These are phyloP conservation scores for Thryonomys swinderianus DNA, from an alignment of 2,113 vertebrate species.

Conservation along the genomic window DNA sequence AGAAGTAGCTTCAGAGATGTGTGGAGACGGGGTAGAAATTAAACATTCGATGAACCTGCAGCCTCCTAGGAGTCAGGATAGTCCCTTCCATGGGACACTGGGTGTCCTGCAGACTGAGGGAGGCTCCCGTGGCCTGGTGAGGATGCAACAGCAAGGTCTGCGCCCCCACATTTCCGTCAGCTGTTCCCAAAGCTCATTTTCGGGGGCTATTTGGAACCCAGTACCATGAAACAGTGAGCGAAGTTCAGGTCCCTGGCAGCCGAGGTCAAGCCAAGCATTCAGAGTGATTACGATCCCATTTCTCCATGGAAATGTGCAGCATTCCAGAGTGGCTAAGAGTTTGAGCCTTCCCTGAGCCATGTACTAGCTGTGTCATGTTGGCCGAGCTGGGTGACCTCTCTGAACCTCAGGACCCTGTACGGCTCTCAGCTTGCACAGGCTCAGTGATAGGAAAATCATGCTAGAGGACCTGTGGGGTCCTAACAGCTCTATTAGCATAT, in stretches of 20 bases:
- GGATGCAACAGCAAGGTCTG: background rate
- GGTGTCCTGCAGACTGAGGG: background rate
- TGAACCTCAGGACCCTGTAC: background rate
- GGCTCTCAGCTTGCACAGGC: background rate
- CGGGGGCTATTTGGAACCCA: background rate
- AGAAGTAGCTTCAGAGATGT: background rate
- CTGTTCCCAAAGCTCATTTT: background rate
- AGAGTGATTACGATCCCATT: background rate
- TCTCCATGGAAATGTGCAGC: background rate
- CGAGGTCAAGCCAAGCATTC: background rate
- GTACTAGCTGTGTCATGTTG: background rate
- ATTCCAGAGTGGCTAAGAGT: background rate
- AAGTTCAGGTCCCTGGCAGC: background rate
- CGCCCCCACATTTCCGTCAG: background rate
- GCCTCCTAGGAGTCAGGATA: background rate
- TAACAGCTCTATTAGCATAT: background rate
- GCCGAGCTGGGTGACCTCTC: background rate
- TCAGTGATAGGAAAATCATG: background rate
- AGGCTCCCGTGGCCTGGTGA: too few relatives aligned
- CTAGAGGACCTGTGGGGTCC: background rate
- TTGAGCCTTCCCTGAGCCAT: background rate
- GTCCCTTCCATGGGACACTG: background rate
- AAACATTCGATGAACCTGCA: background rate
- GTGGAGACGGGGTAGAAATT: background rate
- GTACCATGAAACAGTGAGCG: background rate